A percentile compares a stretch with the other conserved stretches of the same genome.
Evolutionary conservation across 2,797 vertebrate genomes (phyloP).

Genomic region (Falco biarmicus): DNA sequence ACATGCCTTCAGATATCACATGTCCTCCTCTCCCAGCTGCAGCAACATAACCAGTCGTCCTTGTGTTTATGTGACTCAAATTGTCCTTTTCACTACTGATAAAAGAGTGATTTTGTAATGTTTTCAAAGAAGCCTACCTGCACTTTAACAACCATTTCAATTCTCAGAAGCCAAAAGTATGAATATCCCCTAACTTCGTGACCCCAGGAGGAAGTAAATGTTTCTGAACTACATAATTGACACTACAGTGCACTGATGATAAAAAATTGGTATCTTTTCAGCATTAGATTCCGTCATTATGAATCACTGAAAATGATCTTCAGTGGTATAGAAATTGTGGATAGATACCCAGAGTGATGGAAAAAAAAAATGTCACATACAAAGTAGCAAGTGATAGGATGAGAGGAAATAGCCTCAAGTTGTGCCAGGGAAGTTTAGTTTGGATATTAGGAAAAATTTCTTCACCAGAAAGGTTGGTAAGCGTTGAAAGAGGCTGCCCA

Average conservation of each 20-base stretch:
- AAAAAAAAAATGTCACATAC: neutral
- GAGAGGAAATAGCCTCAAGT: neutral
- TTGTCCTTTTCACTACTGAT: neutral
- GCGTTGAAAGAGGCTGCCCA: neutral
- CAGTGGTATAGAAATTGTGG: neutral
- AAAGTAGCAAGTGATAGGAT: rapidly evolving
- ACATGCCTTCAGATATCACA: neutral
- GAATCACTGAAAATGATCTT: neutral
- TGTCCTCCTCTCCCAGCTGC: neutral
- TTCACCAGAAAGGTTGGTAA: neutral
- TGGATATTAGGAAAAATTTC: neutral
- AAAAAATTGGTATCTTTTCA: neutral
- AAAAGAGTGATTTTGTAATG: neutral
- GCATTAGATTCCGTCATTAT: neutral
- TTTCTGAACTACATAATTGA: neutral
- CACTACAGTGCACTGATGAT: neutral
- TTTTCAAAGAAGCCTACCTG: neutral
- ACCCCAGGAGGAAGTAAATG: neutral
- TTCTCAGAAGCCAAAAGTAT: neutral
- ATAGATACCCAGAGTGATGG: neutral
- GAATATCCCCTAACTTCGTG: neutral
- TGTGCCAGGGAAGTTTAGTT: neutral
- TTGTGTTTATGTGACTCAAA: neutral
- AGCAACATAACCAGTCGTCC: neutral
- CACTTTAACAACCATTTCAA: neutral